A percentile compares a stretch with the other conserved stretches of the same genome.
These are phyloP conservation scores for Nomada flava DNA, from an alignment of 2,888 invertebrate genomes.

Conservation along the genomic window DNA sequence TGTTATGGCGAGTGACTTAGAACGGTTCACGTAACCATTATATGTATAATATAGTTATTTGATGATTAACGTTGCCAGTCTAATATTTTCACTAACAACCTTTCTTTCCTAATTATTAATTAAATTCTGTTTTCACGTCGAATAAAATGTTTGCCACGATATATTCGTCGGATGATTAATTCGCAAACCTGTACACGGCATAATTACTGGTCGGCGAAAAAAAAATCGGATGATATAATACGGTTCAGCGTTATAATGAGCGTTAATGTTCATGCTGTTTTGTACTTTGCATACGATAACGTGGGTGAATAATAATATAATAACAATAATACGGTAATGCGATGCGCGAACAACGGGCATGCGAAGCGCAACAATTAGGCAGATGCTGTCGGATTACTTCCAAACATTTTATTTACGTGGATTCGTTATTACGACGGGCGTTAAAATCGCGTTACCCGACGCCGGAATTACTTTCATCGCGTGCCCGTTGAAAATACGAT, in stretches of 20 bases:
- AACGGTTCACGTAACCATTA: slow-evolving; percentile 25
- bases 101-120: no score
- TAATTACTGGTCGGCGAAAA: neutral
- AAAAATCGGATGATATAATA: neutral
- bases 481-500: slow-evolving; percentile 29
- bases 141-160: neutral
- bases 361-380: slow-evolving; percentile 21
- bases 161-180: neutral
- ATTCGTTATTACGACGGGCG: slow-evolving; percentile 5
- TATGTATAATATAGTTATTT: neutral
- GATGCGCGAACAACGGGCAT: neutral
- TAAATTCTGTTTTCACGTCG: no score
- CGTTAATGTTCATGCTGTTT: slow-evolving; percentile 18
- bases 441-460: slow-evolving; percentile 30
- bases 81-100: no score
- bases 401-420: slow-evolving; percentile 38
- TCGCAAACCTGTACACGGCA: neutral
- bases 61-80: no score
- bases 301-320: slow-evolving; percentile 28
- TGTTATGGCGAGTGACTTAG: slow-evolving; percentile 6
- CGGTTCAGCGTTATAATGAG: slow-evolving; percentile 3
- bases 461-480: slow-evolving; percentile 27
- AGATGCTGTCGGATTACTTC: slow-evolving; percentile 15
- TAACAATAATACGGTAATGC: slow-evolving; percentile 22
- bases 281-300: slow-evolving; percentile 20